phyloP scores from a whole-genome alignment of 2,113 vertebrate species.

The Prolemur simus region DNA sequence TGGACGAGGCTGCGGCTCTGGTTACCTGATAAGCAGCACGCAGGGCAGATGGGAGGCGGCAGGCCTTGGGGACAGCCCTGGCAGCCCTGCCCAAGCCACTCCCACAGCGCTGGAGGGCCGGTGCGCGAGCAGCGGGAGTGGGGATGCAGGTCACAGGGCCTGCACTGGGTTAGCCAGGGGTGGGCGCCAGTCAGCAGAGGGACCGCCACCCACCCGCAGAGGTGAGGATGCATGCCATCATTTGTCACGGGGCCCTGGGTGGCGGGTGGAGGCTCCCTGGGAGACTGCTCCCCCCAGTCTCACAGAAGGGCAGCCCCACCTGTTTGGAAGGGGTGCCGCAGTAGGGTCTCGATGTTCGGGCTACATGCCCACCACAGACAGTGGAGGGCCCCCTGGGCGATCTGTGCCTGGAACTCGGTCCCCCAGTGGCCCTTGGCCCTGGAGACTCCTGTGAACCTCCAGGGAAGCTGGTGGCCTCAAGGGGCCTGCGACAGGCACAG shows the following conservation, averaged over 20 bases:
- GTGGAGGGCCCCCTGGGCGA: rapidly evolving
- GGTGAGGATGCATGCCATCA: rapidly evolving
- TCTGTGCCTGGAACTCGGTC: rapidly evolving
- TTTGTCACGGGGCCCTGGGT: rapidly evolving
- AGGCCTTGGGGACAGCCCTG: background rate
- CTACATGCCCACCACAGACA: rapidly evolving
- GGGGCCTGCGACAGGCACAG: background rate
- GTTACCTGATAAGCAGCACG: constrained; percentile 70
- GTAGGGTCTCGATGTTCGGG: background rate
- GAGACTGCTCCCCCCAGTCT: background rate
- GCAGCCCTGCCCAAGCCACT: background rate
- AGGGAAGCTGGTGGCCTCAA: rapidly evolving
- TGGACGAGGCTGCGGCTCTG: constrained; percentile 42
- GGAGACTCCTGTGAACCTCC: rapidly evolving
- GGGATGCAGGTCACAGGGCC: rapidly evolving
- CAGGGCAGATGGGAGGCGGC: constrained; percentile 62
- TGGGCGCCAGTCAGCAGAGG: rapidly evolving
- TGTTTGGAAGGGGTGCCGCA: background rate
- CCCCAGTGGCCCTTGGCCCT: rapidly evolving
- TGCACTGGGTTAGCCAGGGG: rapidly evolving
- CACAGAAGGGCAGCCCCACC: rapidly evolving
- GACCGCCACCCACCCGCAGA: background rate
- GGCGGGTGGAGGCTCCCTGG: background rate
- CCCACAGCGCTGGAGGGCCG: rapidly evolving
- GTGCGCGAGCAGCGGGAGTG: background rate